These are phyloP conservation scores for Polypterus bichir DNA, from an alignment of 2,113 vertebrate species.

Conservation along the genomic window DNA sequence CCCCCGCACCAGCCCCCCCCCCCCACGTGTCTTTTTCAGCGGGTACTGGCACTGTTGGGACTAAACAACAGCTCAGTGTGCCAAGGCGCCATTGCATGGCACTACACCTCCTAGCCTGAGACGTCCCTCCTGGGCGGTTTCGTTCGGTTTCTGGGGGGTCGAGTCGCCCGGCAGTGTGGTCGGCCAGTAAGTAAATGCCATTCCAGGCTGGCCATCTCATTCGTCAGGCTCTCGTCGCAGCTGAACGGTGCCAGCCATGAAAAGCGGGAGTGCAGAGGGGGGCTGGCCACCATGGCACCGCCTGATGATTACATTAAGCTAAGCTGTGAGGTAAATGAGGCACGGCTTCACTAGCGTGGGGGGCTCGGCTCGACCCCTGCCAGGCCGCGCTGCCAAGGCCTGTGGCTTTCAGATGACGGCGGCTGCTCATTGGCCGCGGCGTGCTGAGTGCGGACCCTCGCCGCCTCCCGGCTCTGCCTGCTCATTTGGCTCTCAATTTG, in stretches of 20 bases:
- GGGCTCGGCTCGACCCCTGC: constrained; percentile 55
- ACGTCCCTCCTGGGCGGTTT: not conserved
- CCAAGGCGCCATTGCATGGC: too few relatives aligned
- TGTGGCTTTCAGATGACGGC: constrained; percentile 76
- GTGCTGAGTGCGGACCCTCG: constrained; percentile 36
- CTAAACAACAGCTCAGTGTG: too few relatives aligned
- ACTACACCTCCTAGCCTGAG: too few relatives aligned
- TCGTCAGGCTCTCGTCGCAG: constrained; percentile 73
- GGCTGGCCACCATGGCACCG: constrained; percentile 43
- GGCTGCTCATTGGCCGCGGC: constrained; percentile 62
- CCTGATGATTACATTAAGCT: constrained; percentile 74
- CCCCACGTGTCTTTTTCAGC: too few relatives aligned
- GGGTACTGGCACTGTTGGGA: too few relatives aligned
- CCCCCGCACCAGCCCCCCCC: too few relatives aligned
- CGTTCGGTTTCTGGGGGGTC: not conserved
- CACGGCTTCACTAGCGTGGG: constrained; percentile 71
- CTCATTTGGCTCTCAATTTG: too few relatives aligned
- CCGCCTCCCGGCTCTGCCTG: too few relatives aligned
- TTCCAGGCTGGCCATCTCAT: constrained; percentile 63
- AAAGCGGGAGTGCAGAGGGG: constrained; percentile 45
- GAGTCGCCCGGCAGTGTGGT: not conserved
- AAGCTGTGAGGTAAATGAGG: constrained; percentile 74
- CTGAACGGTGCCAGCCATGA: constrained; percentile 74
- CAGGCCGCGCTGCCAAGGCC: constrained; percentile 51
- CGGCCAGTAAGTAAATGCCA: not conserved